Base-by-base conservation (phyloP, 2,888 invertebrate species). In the Philhelius pedissequus region DNA sequence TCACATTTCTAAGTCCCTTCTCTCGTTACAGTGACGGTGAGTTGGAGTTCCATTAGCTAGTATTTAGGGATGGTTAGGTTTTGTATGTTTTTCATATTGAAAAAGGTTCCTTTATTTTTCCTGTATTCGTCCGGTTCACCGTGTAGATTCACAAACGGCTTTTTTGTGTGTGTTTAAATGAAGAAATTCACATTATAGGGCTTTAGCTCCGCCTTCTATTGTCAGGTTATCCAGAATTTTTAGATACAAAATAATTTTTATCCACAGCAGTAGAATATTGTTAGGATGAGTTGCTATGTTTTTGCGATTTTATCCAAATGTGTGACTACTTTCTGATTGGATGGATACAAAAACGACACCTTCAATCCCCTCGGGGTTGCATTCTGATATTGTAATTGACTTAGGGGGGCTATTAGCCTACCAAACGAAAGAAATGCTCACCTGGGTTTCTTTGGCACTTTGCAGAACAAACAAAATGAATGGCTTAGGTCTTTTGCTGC, bases 1-100 rank as follows among this genome's bases (percentile, higher is more conserved):
- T 73, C 48, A 73, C 76, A 62, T 71, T 73, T 43, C 70, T 18
- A 77, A 77, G 76, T 86, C 56, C 81, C 81, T 81, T 86, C 69
- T 68, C 35, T 56, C 13, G 56, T 15, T n/a, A n/a, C n/a, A n/a
- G n/a, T 4, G 27, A 18, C 5, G 32, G 5, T 20, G 25, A 71
- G 70, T 76, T 80, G 9, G 45, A 32, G n/a, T 32, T 13, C 11
- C 11, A 32, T 22, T n/a, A 48, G n/a, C 62, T 30, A 27, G 15
- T 50, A 50, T 69, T 58, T 70, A 64, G 78, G 83, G 83, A 78
- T 83, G 78, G 40, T 81, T 73, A 13, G 54, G 15, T 38, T 64
- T 11, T 43, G 35, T 30, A 54, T n/a, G 13, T 48, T 30, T 30
- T 9, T 5, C 15, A 27, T n/a, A n/a, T 6, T 5, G 20, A 22